Conservation (phyloP, 2,888 invertebrate genomes). For the Boloria euphrosyne region DNA sequence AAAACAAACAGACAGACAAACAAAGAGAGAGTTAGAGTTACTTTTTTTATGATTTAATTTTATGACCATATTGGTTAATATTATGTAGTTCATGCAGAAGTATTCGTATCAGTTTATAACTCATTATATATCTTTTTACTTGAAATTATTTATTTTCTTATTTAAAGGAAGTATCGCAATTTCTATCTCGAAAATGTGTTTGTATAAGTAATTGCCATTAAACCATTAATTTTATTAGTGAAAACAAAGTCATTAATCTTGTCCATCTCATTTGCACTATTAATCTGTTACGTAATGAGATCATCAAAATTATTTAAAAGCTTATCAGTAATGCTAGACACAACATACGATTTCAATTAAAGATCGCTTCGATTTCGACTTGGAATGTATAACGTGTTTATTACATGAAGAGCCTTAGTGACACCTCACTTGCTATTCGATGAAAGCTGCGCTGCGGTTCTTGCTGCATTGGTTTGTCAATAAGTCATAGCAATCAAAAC, state of each 20-base stretch:
- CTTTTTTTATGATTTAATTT: too few species aligned
- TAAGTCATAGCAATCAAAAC: constrained; percentile 70
- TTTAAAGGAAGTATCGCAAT: too few species aligned
- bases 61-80: too few species aligned
- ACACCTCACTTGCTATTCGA: constrained; percentile 42
- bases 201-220: neutral
- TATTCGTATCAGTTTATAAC: too few species aligned
- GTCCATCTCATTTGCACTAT: constrained; percentile 31
- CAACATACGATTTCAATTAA: constrained; percentile 82
- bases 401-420: constrained; percentile 54
- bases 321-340: constrained; percentile 72
- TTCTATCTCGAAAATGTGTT: neutral
- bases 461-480: constrained; percentile 58
- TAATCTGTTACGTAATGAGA: constrained; percentile 47
- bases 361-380: constrained; percentile 71
- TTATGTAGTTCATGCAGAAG: too few species aligned
- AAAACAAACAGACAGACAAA: too few species aligned
- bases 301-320: constrained; percentile 56
- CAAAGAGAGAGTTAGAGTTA: too few species aligned
- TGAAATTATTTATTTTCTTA: too few species aligned
- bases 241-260: constrained; percentile 21
- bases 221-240: constrained; percentile 1
- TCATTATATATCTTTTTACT: too few species aligned
- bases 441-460: constrained; percentile 53
- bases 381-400: constrained; percentile 67